Evolutionary conservation across 2,113 vertebrate species (phyloP).

Genomic region (Antechinus stuartii): DNA sequence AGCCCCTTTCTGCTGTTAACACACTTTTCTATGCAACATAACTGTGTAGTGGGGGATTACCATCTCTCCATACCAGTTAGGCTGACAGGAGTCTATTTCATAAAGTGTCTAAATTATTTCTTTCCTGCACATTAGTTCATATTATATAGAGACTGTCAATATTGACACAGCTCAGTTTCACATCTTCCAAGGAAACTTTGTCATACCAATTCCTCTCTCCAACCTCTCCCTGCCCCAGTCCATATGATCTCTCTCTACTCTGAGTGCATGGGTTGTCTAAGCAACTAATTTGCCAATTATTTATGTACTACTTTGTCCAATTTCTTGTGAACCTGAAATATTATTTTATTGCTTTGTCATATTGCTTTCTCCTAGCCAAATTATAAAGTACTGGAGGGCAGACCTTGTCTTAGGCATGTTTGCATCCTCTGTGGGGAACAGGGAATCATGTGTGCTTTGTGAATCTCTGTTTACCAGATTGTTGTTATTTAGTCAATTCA

Average conservation of each 20-base stretch:
- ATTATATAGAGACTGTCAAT: background rate
- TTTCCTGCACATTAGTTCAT: background rate
- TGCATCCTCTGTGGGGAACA: background rate
- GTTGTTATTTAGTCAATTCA: background rate
- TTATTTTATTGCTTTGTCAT: background rate
- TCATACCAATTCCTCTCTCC: background rate
- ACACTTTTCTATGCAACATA: background rate
- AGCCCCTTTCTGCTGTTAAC: background rate
- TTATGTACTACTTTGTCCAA: background rate
- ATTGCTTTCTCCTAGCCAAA: background rate
- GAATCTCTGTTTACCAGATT: background rate
- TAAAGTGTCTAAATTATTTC: background rate
- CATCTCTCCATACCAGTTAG: background rate
- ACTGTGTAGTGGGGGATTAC: background rate
- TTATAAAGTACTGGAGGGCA: background rate
- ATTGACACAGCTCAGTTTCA: background rate
- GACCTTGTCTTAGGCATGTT: background rate
- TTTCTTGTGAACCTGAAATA: background rate
- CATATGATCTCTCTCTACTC: background rate
- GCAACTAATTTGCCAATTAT: background rate
- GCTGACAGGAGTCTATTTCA: background rate
- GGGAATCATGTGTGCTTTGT: background rate
- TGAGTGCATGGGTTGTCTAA: background rate
- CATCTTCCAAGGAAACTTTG: background rate
- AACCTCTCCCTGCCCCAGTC: background rate